Conservation (phyloP, 2,797 vertebrate species). For the Tarsius wallacei region DNA sequence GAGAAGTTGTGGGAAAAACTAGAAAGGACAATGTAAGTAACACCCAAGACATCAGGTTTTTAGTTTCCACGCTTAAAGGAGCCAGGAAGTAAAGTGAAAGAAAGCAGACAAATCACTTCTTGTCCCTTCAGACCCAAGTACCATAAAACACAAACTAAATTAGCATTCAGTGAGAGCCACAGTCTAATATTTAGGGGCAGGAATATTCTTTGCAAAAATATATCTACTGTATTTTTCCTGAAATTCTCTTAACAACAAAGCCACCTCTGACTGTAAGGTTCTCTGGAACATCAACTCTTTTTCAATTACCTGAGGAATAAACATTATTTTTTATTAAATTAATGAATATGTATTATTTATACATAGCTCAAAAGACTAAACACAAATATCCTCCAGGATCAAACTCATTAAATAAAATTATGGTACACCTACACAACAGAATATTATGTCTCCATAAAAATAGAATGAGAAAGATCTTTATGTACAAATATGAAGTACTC, state of each 20-base stretch:
- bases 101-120: not conserved
- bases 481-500: not conserved
- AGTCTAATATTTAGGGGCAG: too few relatives aligned
- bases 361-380: constrained; percentile 53
- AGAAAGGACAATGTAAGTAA: constrained; percentile 2
- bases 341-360: constrained; percentile 30
- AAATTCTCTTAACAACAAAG: constrained; percentile 47
- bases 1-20: not conserved
- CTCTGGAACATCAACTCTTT: constrained; percentile 16
- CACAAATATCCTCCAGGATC: constrained; percentile 30
- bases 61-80: not conserved
- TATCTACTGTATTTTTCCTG: not conserved
- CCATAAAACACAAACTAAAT: not conserved
- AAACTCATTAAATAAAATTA: constrained; percentile 7
- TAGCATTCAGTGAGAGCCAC: too few relatives aligned
- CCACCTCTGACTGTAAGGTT: not conserved
- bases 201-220: not conserved
- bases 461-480: constrained; percentile 28
- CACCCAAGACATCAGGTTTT: not conserved
- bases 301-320: not conserved
- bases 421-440: not conserved
- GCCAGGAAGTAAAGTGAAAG: not conserved
- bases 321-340: constrained; percentile 14
- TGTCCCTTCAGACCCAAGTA: not conserved
- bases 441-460: not conserved